These are phyloP conservation scores for Leptopterna dolabrata DNA, from an alignment of 2,888 invertebrate genomes.

Conservation along the genomic window DNA sequence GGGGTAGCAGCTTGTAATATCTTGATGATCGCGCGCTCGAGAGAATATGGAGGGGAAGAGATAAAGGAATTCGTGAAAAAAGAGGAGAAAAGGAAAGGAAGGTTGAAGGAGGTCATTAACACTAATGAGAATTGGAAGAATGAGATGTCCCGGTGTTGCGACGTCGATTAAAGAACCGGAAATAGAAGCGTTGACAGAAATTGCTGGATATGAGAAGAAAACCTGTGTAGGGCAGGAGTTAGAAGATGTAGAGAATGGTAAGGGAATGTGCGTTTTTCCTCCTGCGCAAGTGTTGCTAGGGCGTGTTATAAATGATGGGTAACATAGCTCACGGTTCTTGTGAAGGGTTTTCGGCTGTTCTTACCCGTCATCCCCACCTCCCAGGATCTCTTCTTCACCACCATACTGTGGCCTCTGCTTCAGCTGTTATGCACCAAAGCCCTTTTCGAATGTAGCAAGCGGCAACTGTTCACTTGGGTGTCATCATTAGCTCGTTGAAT, in stretches of 20 bases:
- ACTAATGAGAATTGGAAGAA: slow-evolving; percentile 50
- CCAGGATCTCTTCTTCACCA: background rate
- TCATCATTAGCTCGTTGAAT: slow-evolving; percentile 7
- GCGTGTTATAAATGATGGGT: slow-evolving; percentile 34
- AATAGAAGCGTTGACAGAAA: slow-evolving; percentile 17
- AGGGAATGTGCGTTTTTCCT: slow-evolving; percentile 4
- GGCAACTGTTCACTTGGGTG: background rate
- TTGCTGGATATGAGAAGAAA: slow-evolving; percentile 14
- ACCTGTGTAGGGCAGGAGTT: background rate
- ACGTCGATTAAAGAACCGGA: slow-evolving; percentile 39
- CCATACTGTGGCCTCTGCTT: background rate
- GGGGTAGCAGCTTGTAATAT: slow-evolving; percentile 1
- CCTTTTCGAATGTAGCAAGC: background rate
- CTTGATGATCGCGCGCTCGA: background rate
- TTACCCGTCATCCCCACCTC: background rate
- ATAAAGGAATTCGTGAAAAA: background rate
- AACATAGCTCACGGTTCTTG: slow-evolving; percentile 41
- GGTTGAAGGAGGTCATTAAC: slow-evolving; percentile 38
- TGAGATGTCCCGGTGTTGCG: slow-evolving; percentile 43
- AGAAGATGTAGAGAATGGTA: background rate
- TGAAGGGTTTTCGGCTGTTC: background rate
- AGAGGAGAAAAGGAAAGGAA: background rate
- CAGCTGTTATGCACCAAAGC: background rate
- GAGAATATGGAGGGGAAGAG: background rate
- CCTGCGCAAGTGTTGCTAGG: slow-evolving; percentile 13